Evolutionary conservation across 2,797 vertebrate species (phyloP).

Genomic region (Emys orbicularis): DNA sequence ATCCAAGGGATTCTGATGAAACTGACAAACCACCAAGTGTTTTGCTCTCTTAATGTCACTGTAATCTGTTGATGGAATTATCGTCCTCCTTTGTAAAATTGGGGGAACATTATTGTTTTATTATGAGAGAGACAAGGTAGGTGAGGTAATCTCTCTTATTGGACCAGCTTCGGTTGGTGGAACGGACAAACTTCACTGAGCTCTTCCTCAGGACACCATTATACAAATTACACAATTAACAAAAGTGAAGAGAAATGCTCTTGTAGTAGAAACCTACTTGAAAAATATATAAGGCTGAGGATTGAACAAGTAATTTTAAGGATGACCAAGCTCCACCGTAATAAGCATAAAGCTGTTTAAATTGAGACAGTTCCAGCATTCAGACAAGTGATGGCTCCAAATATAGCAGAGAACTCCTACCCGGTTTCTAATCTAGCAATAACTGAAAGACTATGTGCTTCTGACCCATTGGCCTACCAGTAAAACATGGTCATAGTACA

Average conservation of each 20-base stretch:
- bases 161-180: background rate
- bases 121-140: background rate
- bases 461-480: background rate
- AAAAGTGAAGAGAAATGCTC: background rate
- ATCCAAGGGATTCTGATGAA: background rate
- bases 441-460: background rate
- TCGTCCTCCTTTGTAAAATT: background rate
- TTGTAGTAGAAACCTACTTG: background rate
- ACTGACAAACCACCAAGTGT: background rate
- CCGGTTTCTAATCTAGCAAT: background rate
- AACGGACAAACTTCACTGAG: background rate
- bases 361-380: background rate
- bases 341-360: background rate
- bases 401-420: background rate
- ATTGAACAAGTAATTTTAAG: background rate
- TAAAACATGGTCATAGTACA: background rate
- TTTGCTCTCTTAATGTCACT: background rate
- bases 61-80: background rate
- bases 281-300: background rate
- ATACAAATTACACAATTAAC: background rate
- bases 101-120: background rate
- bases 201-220: background rate
- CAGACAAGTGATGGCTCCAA: background rate
- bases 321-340: background rate
- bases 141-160: background rate